Evolutionary conservation across 2,113 vertebrate genomes (phyloP), one percentile per base, ranked within the genome.

Genomic region (Xerus inauris): DNA sequence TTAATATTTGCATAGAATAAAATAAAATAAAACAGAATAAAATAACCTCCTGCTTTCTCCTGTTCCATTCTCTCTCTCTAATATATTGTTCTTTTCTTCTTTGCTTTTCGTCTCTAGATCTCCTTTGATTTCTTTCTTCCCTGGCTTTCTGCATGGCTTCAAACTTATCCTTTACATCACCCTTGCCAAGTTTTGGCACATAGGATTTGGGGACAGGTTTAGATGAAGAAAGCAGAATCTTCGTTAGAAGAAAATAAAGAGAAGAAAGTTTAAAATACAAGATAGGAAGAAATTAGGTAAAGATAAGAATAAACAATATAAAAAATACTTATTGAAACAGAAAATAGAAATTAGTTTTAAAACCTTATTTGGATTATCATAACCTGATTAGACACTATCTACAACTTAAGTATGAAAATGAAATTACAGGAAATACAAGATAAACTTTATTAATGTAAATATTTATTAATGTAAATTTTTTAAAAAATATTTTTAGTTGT

Each of bases 91-190:
- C 99, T 98, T 99, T 99, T 98, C 99, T 99, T 99, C 99, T 99
- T 98, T 99, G 99, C 96, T 99, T 99, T 98, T 99, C 99, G 0
- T 99, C 99, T 95, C 97, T 98, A 98, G 99, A 99, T 98, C 99
- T 98, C 98, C 99, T 98, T 97, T 99, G 98, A 98, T 99, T 99
- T 97, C 99, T 99, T 97, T 99, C 99, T 98, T 99, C 99, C 98
- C 99, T 99, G 97, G 99, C 99, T 98, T 99, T 99, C 98, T 99
- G 99, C 99, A 99, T 99, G 98, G 99, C 99, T 99, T 99, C 99
- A 98, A 99, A 99, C 98, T 99, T 99, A 98, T 98, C 98, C 97
- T 99, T 99, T 98, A 99, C 99, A 89, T 99, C 99, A 24, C 99
- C 99, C 97, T 99, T 99, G 88, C 98, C 99, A 98, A 99, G 98